These are phyloP conservation scores for Pachypsylla venusta DNA, from an alignment of 1,140 invertebrate species.

Conservation along the genomic window DNA sequence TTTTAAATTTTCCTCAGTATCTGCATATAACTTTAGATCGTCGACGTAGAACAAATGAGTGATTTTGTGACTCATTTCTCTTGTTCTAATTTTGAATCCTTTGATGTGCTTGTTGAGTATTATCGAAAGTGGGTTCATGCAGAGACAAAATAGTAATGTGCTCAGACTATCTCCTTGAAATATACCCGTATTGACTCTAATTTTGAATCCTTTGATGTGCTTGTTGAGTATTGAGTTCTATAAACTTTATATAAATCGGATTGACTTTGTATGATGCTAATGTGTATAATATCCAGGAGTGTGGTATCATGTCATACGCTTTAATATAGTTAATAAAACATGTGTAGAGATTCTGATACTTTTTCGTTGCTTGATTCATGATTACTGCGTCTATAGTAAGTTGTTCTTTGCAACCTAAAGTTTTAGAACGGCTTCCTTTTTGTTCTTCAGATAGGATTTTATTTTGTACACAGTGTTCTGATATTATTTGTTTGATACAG, in stretches of 20 bases:
- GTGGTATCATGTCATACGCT: conserved; percentile 13
- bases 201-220: not conserved
- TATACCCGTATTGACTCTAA: too few species aligned
- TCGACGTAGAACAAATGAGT: conserved; percentile 5
- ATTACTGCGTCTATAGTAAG: conserved; percentile 19
- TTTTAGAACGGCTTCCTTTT: conserved; percentile 19
- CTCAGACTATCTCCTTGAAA: not conserved
- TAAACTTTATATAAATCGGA: too few species aligned
- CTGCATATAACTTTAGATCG: not conserved
- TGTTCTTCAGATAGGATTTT: conserved; percentile 21
- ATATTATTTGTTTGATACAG: conserved; percentile 17
- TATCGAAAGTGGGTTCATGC: conserved; percentile 1
- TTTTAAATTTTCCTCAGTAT: not conserved
- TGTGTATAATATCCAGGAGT: not conserved
- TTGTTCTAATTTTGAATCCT: not conserved
- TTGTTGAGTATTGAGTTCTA: not conserved
- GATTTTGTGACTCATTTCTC: not conserved
- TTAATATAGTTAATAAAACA: conserved; percentile 21
- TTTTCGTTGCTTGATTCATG: conserved; percentile 17
- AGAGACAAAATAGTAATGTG: not conserved
- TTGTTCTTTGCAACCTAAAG: conserved; percentile 21
- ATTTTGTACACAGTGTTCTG: conserved; percentile 14
- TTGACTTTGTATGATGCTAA: not conserved
- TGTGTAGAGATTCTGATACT: conserved; percentile 14
- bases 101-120: not conserved